Evolutionary conservation across 2,797 vertebrate genomes (phyloP), one percentile per base, ranked within the genome.

Genomic region (Chelidonichthys spinosus): DNA sequence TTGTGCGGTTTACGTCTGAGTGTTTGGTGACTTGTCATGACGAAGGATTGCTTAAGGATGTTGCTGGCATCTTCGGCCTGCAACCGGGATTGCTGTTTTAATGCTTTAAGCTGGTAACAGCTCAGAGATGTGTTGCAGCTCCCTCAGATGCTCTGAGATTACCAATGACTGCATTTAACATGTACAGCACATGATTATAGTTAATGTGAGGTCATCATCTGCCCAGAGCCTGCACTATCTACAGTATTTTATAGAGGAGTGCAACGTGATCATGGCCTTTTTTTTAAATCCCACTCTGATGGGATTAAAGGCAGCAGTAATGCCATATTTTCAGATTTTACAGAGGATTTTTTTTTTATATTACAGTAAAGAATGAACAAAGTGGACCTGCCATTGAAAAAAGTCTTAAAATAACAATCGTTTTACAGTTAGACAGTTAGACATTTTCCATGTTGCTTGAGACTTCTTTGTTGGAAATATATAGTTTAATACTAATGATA

Each of bases 291-390:
- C 70, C 59, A 74, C 87, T 87, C 78, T 77, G 50, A 80, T 55
- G 66, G 71, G 86, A 88, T 91, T 91, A 89, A 52, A 75, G 81
- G 25, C 55, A 50, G 56, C 59, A 42, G 79, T 83, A 82, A 88
- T 86, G 71, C 67, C 84, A 87, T 74, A 89, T 87, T 87, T 84
- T 47, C 72, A 56, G 82, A 87, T 87, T 89, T 85, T 50, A 78
- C 69, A 71, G 55, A 63, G 71, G 37, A 74, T 82, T 67, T 84
- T 60, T 78, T 71, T 71, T 10, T n/a, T 63, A 47, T 78, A 49
- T 75, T 62, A 62, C 46, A 74, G 42, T 43, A 74, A 35, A 72
- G n/a, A 70, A 69, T 84, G 66, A 84, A 83, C 78, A 64, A 70
- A 75, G 76, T 49, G 6, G 35, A 61, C 35, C 33, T 13, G 3